Conservation (phyloP, 2,113 vertebrate species). For the Gymnogyps californianus region DNA sequence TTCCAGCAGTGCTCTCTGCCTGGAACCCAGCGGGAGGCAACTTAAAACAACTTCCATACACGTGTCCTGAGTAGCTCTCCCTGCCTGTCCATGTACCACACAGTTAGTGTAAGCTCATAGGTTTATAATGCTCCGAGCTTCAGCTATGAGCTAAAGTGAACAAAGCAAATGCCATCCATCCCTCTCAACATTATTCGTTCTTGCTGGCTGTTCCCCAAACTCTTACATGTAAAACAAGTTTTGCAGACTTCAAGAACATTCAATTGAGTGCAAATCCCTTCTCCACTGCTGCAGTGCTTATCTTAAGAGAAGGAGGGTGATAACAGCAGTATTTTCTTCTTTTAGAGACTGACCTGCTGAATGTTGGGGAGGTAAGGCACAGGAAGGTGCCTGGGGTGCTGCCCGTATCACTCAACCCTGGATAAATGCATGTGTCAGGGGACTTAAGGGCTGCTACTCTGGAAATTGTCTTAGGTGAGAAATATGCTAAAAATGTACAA, state of each 20-base stretch:
- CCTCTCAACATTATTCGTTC: not conserved
- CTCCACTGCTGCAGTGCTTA: not conserved
- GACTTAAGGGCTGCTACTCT: not conserved
- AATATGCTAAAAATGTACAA: conserved; percentile 2
- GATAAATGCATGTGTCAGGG: not conserved
- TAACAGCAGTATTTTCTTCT: not conserved
- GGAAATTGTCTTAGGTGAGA: conserved; percentile 13
- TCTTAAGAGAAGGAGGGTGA: not conserved
- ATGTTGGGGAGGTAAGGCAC: not conserved
- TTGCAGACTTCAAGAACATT: not conserved
- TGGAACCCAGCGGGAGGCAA: accelerated
- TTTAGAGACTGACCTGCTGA: not conserved
- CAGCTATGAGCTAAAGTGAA: not conserved
- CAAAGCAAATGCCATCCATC: not conserved
- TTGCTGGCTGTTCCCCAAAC: not conserved
- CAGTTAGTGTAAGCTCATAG: not conserved
- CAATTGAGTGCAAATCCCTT: conserved; percentile 33
- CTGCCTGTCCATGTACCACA: not conserved
- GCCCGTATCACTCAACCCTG: not conserved
- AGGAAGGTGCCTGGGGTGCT: not conserved
- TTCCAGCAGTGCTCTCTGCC: not conserved
- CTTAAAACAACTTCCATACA: not conserved
- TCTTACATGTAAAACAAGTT: not conserved
- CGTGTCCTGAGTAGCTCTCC: not conserved
- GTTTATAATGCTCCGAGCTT: not conserved